Conservation (phyloP, 2,113 vertebrate species). For the Stegostoma tigrinum region DNA sequence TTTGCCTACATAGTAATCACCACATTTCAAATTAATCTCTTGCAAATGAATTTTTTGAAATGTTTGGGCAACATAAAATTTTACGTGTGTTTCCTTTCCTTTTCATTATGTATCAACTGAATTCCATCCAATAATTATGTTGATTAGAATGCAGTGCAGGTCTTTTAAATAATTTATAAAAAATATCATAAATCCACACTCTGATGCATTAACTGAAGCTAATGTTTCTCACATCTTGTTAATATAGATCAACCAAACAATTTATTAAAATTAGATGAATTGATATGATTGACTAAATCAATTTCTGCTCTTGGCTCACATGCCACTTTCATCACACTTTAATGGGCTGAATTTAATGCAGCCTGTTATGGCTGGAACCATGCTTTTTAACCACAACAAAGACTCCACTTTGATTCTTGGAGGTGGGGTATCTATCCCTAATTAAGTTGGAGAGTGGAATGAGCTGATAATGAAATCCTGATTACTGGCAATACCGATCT, state of each 20-base stretch:
- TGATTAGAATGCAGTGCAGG: background rate
- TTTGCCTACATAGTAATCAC: background rate
- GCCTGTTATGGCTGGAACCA: too few relatives aligned
- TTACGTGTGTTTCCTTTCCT: background rate
- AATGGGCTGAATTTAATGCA: too few relatives aligned
- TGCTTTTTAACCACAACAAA: too few relatives aligned
- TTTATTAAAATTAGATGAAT: background rate
- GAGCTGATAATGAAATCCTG: too few relatives aligned
- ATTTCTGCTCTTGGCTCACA: background rate
- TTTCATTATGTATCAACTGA: background rate
- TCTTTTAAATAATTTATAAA: background rate
- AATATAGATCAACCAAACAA: background rate
- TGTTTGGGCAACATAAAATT: background rate
- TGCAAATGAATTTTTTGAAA: background rate
- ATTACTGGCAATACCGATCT: too few relatives aligned
- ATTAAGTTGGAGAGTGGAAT: too few relatives aligned
- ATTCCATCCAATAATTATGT: background rate
- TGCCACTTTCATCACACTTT: background rate
- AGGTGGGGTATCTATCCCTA: too few relatives aligned
- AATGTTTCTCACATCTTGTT: background rate
- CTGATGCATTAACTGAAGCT: background rate
- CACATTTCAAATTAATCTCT: background rate
- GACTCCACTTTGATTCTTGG: too few relatives aligned
- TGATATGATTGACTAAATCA: background rate
- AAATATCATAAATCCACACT: background rate